These are phyloP conservation scores for Pristionchus maxplancki DNA, from an alignment of 2,888 invertebrate species.

Conservation along the genomic window DNA sequence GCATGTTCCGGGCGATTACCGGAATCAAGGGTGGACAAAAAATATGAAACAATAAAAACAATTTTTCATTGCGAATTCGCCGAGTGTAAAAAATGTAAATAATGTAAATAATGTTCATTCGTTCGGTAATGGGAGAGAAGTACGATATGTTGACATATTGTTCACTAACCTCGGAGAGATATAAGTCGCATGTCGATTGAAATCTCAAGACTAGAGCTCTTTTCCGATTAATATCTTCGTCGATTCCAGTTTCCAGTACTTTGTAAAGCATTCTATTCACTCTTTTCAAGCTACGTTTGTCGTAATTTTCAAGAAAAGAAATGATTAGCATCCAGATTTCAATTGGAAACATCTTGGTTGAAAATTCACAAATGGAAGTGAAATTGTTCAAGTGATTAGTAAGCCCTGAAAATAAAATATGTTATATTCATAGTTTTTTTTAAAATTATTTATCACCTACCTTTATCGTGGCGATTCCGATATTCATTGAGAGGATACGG, in stretches of 20 bases:
- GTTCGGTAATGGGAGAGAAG: too few species aligned
- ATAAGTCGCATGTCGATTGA: not conserved
- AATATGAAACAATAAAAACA: too few species aligned
- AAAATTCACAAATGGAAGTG: not conserved
- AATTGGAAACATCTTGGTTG: not conserved
- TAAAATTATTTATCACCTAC: too few species aligned
- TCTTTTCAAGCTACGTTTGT: not conserved
- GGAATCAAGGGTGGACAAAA: too few species aligned
- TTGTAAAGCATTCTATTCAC: not conserved
- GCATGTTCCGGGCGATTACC: too few species aligned
- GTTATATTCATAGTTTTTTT: too few species aligned
- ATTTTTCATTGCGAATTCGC: too few species aligned
- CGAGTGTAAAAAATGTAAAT: too few species aligned
- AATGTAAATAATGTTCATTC: too few species aligned
- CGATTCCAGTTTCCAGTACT: not conserved
- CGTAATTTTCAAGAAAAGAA: not conserved
- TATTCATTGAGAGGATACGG: not conserved
- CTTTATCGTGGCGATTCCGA: not conserved
- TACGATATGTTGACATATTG: too few species aligned
- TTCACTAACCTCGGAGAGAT: not conserved
- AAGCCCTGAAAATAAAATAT: too few species aligned
- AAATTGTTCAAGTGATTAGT: not conserved
- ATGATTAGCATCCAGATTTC: not conserved
- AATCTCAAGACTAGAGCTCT: not conserved
- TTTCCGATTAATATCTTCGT: not conserved